Percentiles rank a stretch among this genome's conserved stretches.
phyloP scores from a whole-genome alignment of 2,113 vertebrate species.

The Chloebia gouldiae region DNA sequence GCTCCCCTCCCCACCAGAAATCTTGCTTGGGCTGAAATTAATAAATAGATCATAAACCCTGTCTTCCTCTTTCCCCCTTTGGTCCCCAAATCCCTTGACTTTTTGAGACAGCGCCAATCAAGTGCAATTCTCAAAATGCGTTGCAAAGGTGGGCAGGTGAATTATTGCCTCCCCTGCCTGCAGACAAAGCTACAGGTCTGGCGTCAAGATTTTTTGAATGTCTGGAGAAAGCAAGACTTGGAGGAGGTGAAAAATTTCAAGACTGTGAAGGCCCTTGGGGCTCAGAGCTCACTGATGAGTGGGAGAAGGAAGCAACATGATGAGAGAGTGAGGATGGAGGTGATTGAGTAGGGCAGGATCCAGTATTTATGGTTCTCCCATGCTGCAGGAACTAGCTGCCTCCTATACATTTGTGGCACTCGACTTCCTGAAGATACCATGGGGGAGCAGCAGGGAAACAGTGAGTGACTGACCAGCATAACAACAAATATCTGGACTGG shows the following conservation, averaged over 20 bases:
- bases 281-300: neutral
- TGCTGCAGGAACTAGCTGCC: neutral
- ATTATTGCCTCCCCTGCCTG: neutral
- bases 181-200: neutral
- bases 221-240: neutral
- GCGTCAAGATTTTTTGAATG: rapidly evolving
- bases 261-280: neutral
- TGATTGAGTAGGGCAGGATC: neutral
- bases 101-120: neutral
- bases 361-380: neutral
- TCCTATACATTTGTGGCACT: neutral
- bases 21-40: neutral
- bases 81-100: neutral
- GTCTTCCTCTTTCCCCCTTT: neutral
- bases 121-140: neutral
- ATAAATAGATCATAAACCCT: slow-evolving; percentile 7
- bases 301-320: neutral
- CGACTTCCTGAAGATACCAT: neutral
- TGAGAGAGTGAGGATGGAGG: neutral
- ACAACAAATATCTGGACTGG: neutral
- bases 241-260: neutral
- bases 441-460: neutral
- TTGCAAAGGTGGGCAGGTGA: neutral
- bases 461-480: neutral
- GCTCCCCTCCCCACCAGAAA: neutral